Evolutionary conservation across 2,797 vertebrate genomes (phyloP), one percentile per base, ranked within the genome.

Genomic region (Heliangelus exortis): DNA sequence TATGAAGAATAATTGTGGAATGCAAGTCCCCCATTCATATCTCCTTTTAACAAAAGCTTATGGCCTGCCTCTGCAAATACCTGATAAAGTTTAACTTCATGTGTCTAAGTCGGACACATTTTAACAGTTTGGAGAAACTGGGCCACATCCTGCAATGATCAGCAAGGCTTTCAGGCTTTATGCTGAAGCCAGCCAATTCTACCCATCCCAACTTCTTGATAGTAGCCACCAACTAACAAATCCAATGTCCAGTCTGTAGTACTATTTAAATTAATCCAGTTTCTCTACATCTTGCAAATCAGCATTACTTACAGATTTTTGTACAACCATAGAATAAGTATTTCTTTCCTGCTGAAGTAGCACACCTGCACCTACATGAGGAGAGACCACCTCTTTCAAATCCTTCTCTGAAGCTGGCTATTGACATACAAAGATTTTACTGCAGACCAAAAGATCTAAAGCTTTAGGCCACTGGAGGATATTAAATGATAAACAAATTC

Each of bases 401-500:
- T 61, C 62, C 57, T 89, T 45, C 93, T 96, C 88, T 96, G 90
- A 97, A 96, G 87, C 34, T 78, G n/a, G 18, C n/a, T 69, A 92
- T 48, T 68, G 84, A 78, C 69, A 93, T 21, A 58, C 15, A 75
- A 93, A 94, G 66, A 93, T 87, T 93, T 77, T 66, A 94, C 55
- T 33, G 36, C 8, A 94, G 93, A 95, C 76, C 65, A 92, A 85
- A 96, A 95, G 91, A 95, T 92, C 79, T 93, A 87, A 96, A 96
- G 86, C 76, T 87, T 92, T 72, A 92, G 90, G 94, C 96, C 92
- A 89, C 87, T 69, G 61, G 86, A 96, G 89, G 67, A 95, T 91
- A 97, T 63, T 92, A 96, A 96, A 93, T 75, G 76, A 96, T 97
- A 97, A 96, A 96, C 86, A 97, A 97, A 97, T 95, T 96, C 95